Conservation (phyloP, 2,113 vertebrate species). For the Piprites chloris region DNA sequence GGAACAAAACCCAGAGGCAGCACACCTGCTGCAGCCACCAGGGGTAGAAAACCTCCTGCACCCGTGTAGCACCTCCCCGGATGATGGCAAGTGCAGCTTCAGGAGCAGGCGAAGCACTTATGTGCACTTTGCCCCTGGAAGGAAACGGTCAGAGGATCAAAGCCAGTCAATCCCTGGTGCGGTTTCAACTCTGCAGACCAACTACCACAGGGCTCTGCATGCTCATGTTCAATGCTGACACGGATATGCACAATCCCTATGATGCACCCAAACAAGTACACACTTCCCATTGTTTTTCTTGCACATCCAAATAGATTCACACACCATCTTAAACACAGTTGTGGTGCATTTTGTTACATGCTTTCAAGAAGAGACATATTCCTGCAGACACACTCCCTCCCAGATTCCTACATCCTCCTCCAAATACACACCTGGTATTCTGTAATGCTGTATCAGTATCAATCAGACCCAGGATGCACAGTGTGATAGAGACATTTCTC, state of each 20-base stretch:
- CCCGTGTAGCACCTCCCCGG: constrained; percentile 64
- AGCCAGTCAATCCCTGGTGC: background rate
- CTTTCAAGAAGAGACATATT: background rate
- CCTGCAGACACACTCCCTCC: background rate
- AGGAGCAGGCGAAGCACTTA: constrained; percentile 68
- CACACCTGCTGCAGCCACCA: constrained; percentile 61
- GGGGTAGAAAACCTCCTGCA: constrained; percentile 77
- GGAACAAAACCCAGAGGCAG: constrained; percentile 72
- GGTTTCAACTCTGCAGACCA: background rate
- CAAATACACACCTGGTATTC: constrained; percentile 69
- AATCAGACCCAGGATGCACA: constrained; percentile 83
- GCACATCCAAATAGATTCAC: background rate
- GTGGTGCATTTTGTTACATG: background rate
- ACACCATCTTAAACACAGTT: rapidly evolving
- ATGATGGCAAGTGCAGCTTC: constrained; percentile 82
- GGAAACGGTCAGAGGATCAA: rapidly evolving
- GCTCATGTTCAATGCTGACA: background rate
- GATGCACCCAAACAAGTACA: background rate
- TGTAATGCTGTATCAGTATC: constrained; percentile 76
- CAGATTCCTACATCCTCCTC: background rate
- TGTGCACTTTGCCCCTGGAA: constrained; percentile 66
- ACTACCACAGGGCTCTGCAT: background rate
- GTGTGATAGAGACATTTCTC: constrained; percentile 78
- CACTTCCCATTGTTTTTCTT: background rate
- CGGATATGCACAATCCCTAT: background rate